Percentiles rank a stretch among this genome's conserved stretches.
Evolutionary conservation across 2,113 vertebrate species (phyloP).

Genomic region (Canis aureus): DNA sequence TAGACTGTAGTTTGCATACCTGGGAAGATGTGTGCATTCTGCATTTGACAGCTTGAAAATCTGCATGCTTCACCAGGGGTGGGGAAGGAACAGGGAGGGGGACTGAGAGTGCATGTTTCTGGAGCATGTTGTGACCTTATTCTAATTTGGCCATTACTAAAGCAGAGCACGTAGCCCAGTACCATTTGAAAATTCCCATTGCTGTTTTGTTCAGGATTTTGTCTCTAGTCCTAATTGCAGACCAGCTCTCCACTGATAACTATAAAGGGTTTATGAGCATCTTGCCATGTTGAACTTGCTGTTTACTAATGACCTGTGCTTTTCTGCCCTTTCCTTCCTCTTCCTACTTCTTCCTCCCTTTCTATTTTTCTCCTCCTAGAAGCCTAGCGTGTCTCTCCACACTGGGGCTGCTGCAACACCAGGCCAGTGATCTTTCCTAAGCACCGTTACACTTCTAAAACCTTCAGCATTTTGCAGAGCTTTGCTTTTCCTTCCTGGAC

Average conservation of each 20-base stretch:
- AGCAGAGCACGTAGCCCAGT: neutral
- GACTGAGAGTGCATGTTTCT: slow-evolving; percentile 52
- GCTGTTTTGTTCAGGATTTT: neutral
- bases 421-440: slow-evolving; percentile 89
- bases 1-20: neutral
- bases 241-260: slow-evolving; percentile 70
- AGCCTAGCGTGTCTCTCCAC: slow-evolving; percentile 89
- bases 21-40: neutral
- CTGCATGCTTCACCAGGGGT: neutral
- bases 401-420: slow-evolving; percentile 87
- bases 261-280: slow-evolving; percentile 76
- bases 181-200: neutral
- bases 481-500: slow-evolving; percentile 88
- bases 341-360: slow-evolving; percentile 79
- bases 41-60: neutral
- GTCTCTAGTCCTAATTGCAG: slow-evolving; percentile 41
- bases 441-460: slow-evolving; percentile 87
- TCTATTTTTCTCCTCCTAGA: slow-evolving; percentile 90
- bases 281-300: slow-evolving; percentile 84
- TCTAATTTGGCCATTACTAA: neutral
- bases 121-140: slow-evolving; percentile 48
- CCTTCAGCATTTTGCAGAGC: slow-evolving; percentile 87
- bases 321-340: slow-evolving; percentile 84
- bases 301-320: slow-evolving; percentile 90
- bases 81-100: neutral